Percentiles rank a stretch among this genome's conserved stretches.
Evolutionary conservation across 2,888 invertebrate species (phyloP).

Genomic region (Nesidiocoris tenuis): DNA sequence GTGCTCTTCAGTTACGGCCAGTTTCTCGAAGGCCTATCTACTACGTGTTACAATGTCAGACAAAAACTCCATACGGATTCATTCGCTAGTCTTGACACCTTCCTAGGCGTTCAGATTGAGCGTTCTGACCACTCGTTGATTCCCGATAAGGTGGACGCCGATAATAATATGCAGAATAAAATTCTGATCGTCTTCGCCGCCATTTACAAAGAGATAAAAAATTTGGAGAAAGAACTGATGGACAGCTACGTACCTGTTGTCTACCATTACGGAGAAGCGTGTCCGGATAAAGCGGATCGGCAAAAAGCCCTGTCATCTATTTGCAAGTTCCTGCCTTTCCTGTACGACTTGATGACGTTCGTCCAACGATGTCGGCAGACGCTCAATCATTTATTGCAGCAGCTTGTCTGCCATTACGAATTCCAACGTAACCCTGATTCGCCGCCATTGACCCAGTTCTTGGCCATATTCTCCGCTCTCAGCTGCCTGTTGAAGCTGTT

Average conservation of each 20-base stretch:
- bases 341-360: constrained; percentile 63
- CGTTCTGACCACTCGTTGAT: constrained; percentile 44
- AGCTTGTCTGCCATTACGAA: constrained; percentile 68
- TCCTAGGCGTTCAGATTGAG: constrained; percentile 24
- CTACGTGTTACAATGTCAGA: constrained; percentile 15
- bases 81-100: constrained; percentile 17
- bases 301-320: constrained; percentile 57
- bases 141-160: constrained; percentile 73
- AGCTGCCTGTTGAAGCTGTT: constrained; percentile 57
- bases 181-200: constrained; percentile 76
- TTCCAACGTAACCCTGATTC: constrained; percentile 28
- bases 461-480: constrained; percentile 55
- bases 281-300: constrained; percentile 55
- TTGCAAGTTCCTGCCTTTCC: constrained; percentile 57
- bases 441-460: constrained; percentile 1
- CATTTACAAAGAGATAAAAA: constrained; percentile 73
- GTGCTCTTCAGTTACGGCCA: constrained; percentile 39
- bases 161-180: constrained; percentile 77
- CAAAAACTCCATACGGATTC: neutral
- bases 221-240: constrained; percentile 67
- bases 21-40: constrained; percentile 20
- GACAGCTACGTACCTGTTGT: constrained; percentile 62
- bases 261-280: constrained; percentile 68
- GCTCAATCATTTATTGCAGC: constrained; percentile 69
- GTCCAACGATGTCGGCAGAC: constrained; percentile 70